Evolutionary conservation across 64 coral and sea anemone species (phyloP), one percentile per base, ranked within the genome.

Genomic region (Dendrophyllia cribrosa): DNA sequence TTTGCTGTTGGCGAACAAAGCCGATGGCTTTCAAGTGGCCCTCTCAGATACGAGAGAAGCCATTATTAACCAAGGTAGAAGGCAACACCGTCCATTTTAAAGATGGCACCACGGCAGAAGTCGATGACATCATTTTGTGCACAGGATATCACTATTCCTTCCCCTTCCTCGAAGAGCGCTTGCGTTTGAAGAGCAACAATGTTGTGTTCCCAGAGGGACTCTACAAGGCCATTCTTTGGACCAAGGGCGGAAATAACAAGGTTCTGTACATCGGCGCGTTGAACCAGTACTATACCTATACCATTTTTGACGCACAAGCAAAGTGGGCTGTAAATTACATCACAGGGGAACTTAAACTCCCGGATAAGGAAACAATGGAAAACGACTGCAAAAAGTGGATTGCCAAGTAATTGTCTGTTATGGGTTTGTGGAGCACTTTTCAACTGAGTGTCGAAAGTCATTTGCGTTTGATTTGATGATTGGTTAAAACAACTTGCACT

Each of bases 1-100:
- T 22, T 61, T 59, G 44, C 61, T 19, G 22, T 22, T 84, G 56
- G 47, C 80, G 80, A 16, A 84, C 80, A n/a, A 19, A 14, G 20
- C 74, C 87, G 4, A 89, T 89, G 87, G 73, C 59, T 25, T 89
- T 79, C 87, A 89, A 89, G 46, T 89, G 87, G 87, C 87, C 87
- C 2, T 7, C 56, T 9, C 20, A 78, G 70, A 78, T 89, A 5
- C 10, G 21, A 58, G 87, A 89, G 19, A 74, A 63, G 21, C 87
- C 87, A n/a, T 59, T 89, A 1, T 13, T 89, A 12, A 46, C 74
- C 9, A 78, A 24, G 56, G 44, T 89, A 7, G 73, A 89, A 58
- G 87, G 74, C 0, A 89, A 78, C 22, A 89, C 87, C 14, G 87
- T 78, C 46, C 74, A 78, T 24, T 89, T 89, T 49, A 89, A 67